Base-by-base conservation (phyloP, 2,113 vertebrate genomes). In the human (Homo sapiens) region DNA sequence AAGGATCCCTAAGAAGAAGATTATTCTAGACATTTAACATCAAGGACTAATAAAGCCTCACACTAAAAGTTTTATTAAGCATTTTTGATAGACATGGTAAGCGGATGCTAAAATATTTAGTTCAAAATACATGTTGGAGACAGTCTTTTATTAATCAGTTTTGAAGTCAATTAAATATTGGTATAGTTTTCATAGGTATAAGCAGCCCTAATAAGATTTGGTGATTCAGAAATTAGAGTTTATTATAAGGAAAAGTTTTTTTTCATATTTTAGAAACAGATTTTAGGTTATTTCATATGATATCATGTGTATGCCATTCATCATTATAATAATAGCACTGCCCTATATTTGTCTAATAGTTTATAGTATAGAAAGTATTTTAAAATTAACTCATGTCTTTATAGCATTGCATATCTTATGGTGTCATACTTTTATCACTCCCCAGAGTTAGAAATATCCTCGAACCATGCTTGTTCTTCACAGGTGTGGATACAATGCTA, bases 111-210 rank as follows among this genome's bases (percentile, higher is more conserved):
- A 76, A 84, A 76, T 68, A 83, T 35, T 93, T 79, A 52, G 40
- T 94, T 93, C 38, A 91, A 98, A 92, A 32, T 81, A 87, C 76
- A 95, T 87, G 10, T 25, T 48, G 50, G 88, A 93, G 50, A 91
- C 43, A 73, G 16, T 9, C 55, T 90, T 97, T 96, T 90, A 72
- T 82, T 95, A 97, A 94, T 96, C 50, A 86, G n/a, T 70, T 96
- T 88, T 87, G 55, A 92, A 32, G 9, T 75, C 55, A 90, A 61
- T 93, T 90, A 83, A 75, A 80, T 88, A 32, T 66, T 92, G 22
- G 12, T 94, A 0, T 40, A 64, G 8, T n/a, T 83, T 96, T 83
- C 23, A 32, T 73, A 59, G 11, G 66, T 84, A 52, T 11, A 35
- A 72, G 16, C 18, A 72, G 2, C 4, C n/a, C 75, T 90, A 35